These are phyloP conservation scores for Corythornis cristatus DNA, from an alignment of 2,113 vertebrate species.

Conservation along the genomic window DNA sequence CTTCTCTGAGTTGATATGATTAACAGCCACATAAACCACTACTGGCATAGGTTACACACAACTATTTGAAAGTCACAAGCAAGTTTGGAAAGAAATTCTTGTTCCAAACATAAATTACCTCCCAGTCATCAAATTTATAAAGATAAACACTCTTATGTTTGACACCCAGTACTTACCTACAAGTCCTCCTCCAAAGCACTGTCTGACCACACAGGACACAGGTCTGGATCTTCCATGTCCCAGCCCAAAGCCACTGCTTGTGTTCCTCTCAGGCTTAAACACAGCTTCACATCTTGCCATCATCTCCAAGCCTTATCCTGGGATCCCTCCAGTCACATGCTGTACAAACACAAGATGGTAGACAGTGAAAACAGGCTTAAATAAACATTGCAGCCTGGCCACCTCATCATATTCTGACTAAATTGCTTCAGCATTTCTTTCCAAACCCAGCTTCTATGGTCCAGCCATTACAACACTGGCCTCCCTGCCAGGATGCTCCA, in stretches of 20 bases:
- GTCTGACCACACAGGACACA: neutral
- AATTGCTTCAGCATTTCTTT: neutral
- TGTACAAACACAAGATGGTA: neutral
- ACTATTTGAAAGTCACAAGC: neutral
- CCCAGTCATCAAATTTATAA: neutral
- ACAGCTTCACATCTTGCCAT: rapidly evolving
- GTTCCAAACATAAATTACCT: neutral
- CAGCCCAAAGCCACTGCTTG: neutral
- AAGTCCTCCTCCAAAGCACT: neutral
- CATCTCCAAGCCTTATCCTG: neutral
- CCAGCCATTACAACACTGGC: neutral
- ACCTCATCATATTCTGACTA: neutral
- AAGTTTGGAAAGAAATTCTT: neutral
- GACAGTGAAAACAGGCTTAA: neutral
- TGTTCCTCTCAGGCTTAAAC: neutral
- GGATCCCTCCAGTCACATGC: neutral
- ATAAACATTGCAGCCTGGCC: neutral
- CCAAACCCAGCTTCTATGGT: neutral
- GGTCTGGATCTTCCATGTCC: neutral
- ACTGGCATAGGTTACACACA: neutral
- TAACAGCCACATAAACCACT: neutral
- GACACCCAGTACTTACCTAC: neutral
- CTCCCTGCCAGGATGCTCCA: neutral
- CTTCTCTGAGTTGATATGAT: neutral
- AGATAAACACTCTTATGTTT: neutral